Conservation (phyloP, 37 sponge, comb jelly and placozoan species). For the Theonella swinhoei region DNA sequence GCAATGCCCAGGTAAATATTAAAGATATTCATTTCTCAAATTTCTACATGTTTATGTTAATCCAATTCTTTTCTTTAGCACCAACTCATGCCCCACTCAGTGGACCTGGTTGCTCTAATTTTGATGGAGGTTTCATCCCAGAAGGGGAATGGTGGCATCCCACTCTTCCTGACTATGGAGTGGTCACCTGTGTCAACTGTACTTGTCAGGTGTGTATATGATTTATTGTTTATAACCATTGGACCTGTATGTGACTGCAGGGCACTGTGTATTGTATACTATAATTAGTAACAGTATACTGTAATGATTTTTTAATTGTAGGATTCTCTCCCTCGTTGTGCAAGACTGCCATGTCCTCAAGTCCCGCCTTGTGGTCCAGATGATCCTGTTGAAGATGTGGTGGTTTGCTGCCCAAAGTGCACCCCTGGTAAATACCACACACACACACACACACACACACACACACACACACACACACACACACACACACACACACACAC, state of each 20-base stretch:
- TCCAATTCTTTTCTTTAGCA: not conserved
- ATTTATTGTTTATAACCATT: too few species aligned
- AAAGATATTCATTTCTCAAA: not conserved
- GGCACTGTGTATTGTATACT: too few species aligned
- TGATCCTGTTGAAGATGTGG: conserved; percentile 11
- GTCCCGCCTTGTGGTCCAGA: conserved; percentile 31
- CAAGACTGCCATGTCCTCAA: conserved; percentile 39
- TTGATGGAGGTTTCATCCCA: conserved; percentile 5
- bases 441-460: conserved; percentile 26
- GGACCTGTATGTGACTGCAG: too few species aligned
- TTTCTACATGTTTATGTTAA: too few species aligned
- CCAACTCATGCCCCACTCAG: not conserved
- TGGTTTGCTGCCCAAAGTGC: conserved; percentile 55
- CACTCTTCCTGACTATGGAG: conserved; percentile 10
- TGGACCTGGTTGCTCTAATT: not conserved
- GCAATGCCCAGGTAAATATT: conserved; percentile 24
- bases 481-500: conserved; percentile 12
- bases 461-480: conserved; percentile 7
- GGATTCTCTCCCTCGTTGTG: not conserved
- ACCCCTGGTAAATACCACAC: conserved; percentile 11
- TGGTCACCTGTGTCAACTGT: conserved; percentile 41
- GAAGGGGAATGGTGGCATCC: conserved; percentile 50
- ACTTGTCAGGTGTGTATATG: conserved; percentile 33
- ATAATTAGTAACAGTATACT: too few species aligned
- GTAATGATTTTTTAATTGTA: not conserved